These are phyloP conservation scores for Capreolus pygargus DNA, from an alignment of 2,113 vertebrate species.

Conservation along the genomic window DNA sequence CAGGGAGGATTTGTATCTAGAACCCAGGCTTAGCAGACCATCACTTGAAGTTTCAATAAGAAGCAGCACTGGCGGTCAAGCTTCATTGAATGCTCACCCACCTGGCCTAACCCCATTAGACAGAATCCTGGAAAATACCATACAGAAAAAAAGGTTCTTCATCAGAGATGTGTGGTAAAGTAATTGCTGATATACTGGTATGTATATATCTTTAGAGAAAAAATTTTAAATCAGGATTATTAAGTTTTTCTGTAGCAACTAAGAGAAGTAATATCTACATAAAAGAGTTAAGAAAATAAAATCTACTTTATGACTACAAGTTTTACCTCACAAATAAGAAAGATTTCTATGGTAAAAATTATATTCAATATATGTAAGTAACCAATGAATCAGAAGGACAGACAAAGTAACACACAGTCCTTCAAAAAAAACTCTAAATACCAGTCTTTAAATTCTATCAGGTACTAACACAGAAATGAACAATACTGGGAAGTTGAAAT, in stretches of 20 bases:
- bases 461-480: neutral
- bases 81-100: neutral
- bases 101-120: neutral
- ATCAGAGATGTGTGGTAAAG: neutral
- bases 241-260: slow-evolving; percentile 9
- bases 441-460: neutral
- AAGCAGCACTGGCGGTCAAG: neutral
- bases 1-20: neutral
- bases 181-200: neutral
- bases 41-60: neutral
- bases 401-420: neutral
- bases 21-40: neutral
- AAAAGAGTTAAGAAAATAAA: slow-evolving; percentile 31
- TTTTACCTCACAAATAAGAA: neutral
- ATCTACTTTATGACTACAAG: neutral
- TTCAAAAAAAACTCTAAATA: neutral
- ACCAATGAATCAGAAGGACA: neutral
- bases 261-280: neutral
- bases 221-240: neutral
- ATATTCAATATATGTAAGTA: neutral
- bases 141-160: neutral
- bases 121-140: neutral
- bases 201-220: neutral
- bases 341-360: neutral
- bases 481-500: neutral